Evolutionary conservation across 2,797 vertebrate species (phyloP).

Genomic region (Tachyglossus aculeatus): DNA sequence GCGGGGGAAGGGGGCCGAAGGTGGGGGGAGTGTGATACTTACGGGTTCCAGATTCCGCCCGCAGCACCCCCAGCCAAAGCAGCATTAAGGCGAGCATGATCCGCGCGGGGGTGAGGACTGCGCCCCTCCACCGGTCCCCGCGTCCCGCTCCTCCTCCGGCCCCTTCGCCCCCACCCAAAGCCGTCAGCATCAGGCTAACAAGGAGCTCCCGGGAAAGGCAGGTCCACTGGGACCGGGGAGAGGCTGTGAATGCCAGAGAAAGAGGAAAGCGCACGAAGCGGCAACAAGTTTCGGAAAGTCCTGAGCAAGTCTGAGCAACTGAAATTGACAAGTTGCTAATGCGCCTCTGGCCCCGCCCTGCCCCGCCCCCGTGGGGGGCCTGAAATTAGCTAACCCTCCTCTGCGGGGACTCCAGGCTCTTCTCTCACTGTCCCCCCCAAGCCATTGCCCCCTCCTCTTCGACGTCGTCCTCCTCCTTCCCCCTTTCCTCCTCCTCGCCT

Average conservation of each 20-base stretch:
- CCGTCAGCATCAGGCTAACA: constrained; percentile 48
- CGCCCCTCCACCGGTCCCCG: neutral
- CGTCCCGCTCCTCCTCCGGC: too few species aligned
- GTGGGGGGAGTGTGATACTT: constrained; percentile 28
- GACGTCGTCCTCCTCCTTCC: neutral
- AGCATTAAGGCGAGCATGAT: constrained; percentile 40
- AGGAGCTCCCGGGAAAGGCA: constrained; percentile 37
- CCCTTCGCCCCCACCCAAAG: constrained; percentile 2
- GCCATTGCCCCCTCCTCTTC: neutral
- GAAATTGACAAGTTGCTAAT: constrained; percentile 87
- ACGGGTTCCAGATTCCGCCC: constrained; percentile 52
- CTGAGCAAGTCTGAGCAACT: constrained; percentile 85
- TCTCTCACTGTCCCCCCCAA: neutral
- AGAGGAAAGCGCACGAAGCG: constrained; percentile 21
- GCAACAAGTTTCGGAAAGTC: constrained; percentile 73
- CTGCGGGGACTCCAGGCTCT: neutral
- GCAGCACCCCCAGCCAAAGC: constrained; percentile 53
- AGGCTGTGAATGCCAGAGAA: constrained; percentile 16
- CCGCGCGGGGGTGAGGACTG: constrained; percentile 52
- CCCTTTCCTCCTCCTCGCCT: neutral
- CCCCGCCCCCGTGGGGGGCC: constrained; percentile 72
- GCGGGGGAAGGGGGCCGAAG: neutral
- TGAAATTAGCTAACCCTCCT: constrained; percentile 20
- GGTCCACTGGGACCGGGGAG: constrained; percentile 51
- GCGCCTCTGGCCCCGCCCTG: constrained; percentile 84